Conservation (phyloP, 2,888 invertebrate genomes). For the Ophion ventricosus region DNA sequence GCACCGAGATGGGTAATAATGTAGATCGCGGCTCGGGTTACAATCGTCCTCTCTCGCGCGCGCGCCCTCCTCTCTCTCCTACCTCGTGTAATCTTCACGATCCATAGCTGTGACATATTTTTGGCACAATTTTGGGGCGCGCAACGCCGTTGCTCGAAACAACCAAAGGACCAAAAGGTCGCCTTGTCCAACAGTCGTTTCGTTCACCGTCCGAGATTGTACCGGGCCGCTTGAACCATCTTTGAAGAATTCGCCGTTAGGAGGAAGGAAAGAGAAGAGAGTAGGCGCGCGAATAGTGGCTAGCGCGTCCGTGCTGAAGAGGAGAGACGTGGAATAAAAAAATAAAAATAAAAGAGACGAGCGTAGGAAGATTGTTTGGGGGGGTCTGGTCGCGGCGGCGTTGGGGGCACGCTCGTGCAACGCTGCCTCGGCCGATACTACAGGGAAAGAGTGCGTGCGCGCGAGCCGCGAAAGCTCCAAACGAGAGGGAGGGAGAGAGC, state of each 20-base stretch:
- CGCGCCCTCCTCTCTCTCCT: background rate
- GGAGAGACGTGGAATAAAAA: background rate
- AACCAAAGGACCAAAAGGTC: background rate
- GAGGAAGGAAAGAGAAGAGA: too few relatives aligned
- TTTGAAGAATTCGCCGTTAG: too few relatives aligned
- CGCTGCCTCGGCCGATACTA: conserved; percentile 11
- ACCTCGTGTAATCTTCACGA: background rate
- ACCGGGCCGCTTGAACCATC: too few relatives aligned
- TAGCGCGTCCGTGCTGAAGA: too few relatives aligned
- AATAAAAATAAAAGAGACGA: conserved; percentile 21
- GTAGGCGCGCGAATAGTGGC: too few relatives aligned
- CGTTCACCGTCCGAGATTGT: background rate
- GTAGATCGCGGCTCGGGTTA: conserved; percentile 46
- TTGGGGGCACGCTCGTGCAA: conserved; percentile 12
- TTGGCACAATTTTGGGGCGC: background rate
- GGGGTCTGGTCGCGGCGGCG: background rate
- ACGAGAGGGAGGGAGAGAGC: conserved; percentile 1
- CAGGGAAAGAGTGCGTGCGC: background rate
- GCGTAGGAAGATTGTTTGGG: conserved; percentile 69
- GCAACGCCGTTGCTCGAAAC: background rate
- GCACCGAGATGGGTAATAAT: conserved; percentile 44
- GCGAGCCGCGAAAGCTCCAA: background rate
- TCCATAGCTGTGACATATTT: background rate
- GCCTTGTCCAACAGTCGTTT: background rate
- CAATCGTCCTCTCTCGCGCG: conserved; percentile 9